phyloP scores from a whole-genome alignment of 2,797 vertebrate species.

The Esox masquinongy region DNA sequence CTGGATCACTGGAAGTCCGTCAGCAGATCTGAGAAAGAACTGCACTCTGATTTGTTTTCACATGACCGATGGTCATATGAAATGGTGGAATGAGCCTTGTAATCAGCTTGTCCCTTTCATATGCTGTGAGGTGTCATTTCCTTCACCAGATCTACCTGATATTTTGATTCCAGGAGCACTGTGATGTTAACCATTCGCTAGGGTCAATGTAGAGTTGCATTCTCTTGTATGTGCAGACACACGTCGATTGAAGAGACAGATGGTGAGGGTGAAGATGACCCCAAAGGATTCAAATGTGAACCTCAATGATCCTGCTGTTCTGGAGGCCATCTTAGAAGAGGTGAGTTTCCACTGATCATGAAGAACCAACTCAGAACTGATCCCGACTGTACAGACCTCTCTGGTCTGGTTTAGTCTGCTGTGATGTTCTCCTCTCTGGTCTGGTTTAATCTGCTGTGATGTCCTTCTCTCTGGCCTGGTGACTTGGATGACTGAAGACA shows the following conservation, averaged over 20 bases:
- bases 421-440: neutral
- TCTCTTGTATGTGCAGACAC: neutral
- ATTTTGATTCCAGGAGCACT: neutral
- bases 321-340: neutral
- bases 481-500: neutral
- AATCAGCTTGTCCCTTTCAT: neutral
- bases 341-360: neutral
- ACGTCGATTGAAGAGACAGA: neutral
- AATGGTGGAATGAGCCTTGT: neutral
- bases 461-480: neutral
- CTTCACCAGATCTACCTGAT: neutral
- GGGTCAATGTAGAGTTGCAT: neutral
- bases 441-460: neutral
- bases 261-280: neutral
- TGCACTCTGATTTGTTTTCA: neutral
- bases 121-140: neutral
- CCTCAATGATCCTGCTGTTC: neutral
- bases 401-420: too few species aligned
- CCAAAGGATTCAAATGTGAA: neutral
- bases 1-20: accelerated
- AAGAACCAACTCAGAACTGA: neutral
- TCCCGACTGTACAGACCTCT: neutral
- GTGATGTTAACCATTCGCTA: neutral
- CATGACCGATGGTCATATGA: accelerated
- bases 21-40: neutral